Conservation (phyloP, 1,140 invertebrate species). For the Agrypnia vestita region DNA sequence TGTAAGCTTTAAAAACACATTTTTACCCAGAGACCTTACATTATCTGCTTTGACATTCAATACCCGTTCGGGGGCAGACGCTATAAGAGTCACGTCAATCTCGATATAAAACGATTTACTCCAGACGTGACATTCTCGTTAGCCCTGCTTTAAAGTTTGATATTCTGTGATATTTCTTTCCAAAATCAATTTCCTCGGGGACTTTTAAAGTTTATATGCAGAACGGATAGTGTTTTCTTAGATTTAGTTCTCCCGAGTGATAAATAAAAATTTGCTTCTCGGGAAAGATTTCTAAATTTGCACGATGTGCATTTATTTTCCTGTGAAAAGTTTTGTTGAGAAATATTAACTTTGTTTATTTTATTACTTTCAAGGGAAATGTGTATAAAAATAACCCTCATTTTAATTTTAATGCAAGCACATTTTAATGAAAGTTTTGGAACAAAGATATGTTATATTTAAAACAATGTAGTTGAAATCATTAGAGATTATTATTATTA, state of each 20-base stretch:
- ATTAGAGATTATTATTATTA: no score
- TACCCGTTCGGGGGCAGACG: background rate
- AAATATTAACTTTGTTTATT: no score
- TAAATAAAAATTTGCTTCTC: conserved; percentile 8
- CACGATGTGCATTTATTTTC: no score
- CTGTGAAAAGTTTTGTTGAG: no score
- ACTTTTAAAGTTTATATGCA: conserved; percentile 33
- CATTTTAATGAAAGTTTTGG: no score
- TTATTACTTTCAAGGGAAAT: no score
- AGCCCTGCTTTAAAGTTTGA: conserved; percentile 36
- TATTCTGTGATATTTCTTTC: conserved; percentile 37
- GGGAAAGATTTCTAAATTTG: no score
- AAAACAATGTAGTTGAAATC: no score
- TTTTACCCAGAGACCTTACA: background rate
- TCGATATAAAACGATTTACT: conserved; percentile 47
- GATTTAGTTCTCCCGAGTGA: conserved; percentile 8
- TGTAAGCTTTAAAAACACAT: no score
- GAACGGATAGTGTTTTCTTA: conserved; percentile 18
- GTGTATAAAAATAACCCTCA: no score
- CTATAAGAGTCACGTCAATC: conserved; percentile 43
- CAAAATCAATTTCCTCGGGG: conserved; percentile 38
- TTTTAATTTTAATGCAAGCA: no score
- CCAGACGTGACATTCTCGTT: conserved; percentile 45
- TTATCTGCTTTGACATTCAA: background rate
- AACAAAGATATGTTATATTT: no score